These are phyloP conservation scores for Trididemnum miniatum DNA, from an alignment of 23 tunicate species.

Conservation along the genomic window DNA sequence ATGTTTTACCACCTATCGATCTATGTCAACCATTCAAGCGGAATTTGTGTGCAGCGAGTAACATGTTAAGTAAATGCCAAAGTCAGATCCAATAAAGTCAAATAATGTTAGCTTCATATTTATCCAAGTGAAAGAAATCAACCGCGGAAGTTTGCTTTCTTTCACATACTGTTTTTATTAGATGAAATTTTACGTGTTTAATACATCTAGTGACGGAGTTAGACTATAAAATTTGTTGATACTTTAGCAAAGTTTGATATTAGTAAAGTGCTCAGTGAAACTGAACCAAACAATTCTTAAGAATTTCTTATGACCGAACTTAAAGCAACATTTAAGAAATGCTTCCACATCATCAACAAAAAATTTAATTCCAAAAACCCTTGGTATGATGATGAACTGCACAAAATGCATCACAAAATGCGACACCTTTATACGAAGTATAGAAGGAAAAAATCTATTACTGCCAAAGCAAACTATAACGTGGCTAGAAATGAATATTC, in stretches of 20 bases:
- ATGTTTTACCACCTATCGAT: too few species aligned
- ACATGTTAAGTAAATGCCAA: too few species aligned
- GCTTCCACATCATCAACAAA: neutral
- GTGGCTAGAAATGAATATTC: neutral
- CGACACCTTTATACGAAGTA: neutral
- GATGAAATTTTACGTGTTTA: too few species aligned
- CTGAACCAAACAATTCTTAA: neutral
- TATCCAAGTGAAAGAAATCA: too few species aligned
- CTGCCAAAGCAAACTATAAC: neutral
- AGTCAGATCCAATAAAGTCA: too few species aligned
- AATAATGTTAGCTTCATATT: too few species aligned
- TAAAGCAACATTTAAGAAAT: neutral
- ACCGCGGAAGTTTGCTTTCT: too few species aligned
- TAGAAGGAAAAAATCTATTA: neutral
- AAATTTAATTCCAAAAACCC: neutral
- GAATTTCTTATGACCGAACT: neutral
- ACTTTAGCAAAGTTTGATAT: neutral
- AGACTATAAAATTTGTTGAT: neutral
- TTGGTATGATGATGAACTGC: neutral
- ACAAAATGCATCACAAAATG: neutral
- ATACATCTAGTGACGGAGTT: too few species aligned
- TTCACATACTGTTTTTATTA: too few species aligned
- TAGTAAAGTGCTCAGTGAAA: neutral
- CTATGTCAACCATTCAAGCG: too few species aligned
- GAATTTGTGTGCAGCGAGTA: too few species aligned